These are phyloP conservation scores for Leuctra nigra DNA, from an alignment of 2,888 invertebrate species.

Conservation along the genomic window DNA sequence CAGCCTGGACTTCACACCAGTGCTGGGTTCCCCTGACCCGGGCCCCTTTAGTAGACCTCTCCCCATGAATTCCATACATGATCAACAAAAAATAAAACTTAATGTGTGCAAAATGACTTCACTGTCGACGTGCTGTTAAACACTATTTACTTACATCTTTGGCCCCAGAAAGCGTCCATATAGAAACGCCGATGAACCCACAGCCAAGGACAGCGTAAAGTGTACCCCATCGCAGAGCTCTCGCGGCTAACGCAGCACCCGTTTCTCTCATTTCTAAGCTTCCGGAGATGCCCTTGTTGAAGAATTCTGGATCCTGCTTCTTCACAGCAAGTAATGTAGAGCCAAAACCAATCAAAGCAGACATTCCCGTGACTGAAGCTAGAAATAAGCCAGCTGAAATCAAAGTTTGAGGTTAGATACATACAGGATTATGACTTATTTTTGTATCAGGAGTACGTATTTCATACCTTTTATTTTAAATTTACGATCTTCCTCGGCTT, in stretches of 20 bases:
- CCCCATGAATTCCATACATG: too few relatives aligned
- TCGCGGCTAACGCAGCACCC: constrained; percentile 67
- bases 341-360: constrained; percentile 76
- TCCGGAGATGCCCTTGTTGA: constrained; percentile 61
- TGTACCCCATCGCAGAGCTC: constrained; percentile 84
- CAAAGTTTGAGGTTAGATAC: background rate
- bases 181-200: constrained; percentile 67
- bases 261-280: constrained; percentile 61
- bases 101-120: too few relatives aligned
- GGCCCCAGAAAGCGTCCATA: constrained; percentile 87
- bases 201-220: constrained; percentile 83
- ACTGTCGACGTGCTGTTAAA: too few relatives aligned
- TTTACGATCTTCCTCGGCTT: constrained; percentile 3
- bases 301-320: constrained; percentile 70
- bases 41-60: too few relatives aligned
- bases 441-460: background rate
- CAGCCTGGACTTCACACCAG: too few relatives aligned
- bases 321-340: constrained; percentile 69
- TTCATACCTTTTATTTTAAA: constrained; percentile 10
- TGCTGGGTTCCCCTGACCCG: too few relatives aligned
- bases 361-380: constrained; percentile 65
- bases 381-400: constrained; percentile 47
- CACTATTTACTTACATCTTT: constrained; percentile 55
- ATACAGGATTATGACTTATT: background rate
- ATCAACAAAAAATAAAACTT: background rate